Evolutionary conservation across 2,113 vertebrate species (phyloP).

Genomic region (Peromyscus leucopus): DNA sequence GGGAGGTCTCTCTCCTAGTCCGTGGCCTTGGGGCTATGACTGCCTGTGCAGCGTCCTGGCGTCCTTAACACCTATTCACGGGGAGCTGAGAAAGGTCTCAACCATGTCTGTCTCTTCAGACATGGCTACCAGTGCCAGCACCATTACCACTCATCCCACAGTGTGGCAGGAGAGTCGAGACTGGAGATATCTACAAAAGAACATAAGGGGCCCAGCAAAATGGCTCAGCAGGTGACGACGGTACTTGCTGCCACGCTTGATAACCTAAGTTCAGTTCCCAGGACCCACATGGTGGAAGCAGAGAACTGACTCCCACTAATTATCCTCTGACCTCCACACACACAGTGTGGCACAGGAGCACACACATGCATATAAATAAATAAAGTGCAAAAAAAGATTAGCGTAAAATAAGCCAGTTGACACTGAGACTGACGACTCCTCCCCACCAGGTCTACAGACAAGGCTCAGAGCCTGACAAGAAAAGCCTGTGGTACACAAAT

Average conservation of each 20-base stretch:
- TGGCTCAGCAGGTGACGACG: not conserved
- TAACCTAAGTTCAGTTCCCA: not conserved
- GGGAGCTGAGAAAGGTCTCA: not conserved
- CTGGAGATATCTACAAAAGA: not conserved
- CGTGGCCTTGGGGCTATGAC: not conserved
- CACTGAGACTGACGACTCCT: not conserved
- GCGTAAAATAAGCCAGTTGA: not conserved
- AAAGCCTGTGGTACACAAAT: not conserved
- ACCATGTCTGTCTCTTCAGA: not conserved
- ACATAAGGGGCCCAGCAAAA: not conserved
- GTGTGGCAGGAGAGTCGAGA: not conserved
- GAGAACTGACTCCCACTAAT: not conserved
- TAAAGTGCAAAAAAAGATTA: not conserved
- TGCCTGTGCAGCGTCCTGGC: not conserved
- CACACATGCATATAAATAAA: not conserved
- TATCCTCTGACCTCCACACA: not conserved
- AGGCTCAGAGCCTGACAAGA: not conserved
- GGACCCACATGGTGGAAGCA: not conserved
- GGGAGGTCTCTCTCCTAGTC: not conserved
- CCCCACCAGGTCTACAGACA: not conserved
- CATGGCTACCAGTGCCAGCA: not conserved
- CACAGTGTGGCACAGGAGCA: not conserved
- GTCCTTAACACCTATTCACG: not conserved
- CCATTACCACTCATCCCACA: not conserved
- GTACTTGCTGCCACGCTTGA: not conserved